Percentiles rank a stretch among this genome's conserved stretches.
Conservation (phyloP, 2,888 invertebrate genomes). For the Resseliella maxima region DNA sequence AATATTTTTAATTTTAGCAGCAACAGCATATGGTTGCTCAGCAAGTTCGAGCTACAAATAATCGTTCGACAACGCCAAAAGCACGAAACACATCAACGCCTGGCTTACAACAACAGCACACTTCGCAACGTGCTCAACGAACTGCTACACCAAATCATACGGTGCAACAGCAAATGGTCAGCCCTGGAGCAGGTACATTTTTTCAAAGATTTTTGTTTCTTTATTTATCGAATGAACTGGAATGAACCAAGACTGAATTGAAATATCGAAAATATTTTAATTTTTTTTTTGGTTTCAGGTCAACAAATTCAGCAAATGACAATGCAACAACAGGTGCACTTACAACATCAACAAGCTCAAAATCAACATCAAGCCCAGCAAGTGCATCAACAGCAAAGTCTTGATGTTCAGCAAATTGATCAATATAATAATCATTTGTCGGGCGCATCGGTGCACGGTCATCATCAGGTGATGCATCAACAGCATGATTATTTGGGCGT, state of each 20-base stretch:
- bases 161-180: constrained; percentile 62
- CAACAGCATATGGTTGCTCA: constrained; percentile 60
- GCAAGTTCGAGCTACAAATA: constrained; percentile 61
- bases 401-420: constrained; percentile 64
- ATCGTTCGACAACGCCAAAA: constrained; percentile 66
- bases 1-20: constrained; percentile 22
- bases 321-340: constrained; percentile 63
- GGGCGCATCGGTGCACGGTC: constrained; percentile 62
- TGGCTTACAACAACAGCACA: constrained; percentile 56
- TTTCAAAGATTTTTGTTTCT: no score
- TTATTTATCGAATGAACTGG: background rate
- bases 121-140: constrained; percentile 63
- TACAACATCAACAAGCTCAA: constrained; percentile 66
- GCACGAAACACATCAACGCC: constrained; percentile 62
- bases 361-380: constrained; percentile 61
- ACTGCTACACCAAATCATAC: constrained; percentile 64
- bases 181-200: constrained; percentile 61
- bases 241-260: background rate
- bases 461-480: constrained; percentile 68
- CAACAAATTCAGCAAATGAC: constrained; percentile 63
- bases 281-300: background rate
- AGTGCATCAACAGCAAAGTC: constrained; percentile 65
- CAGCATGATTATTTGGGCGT: constrained; percentile 70
- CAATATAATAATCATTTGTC: constrained; percentile 63
- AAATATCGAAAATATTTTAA: background rate